phyloP scores from a whole-genome alignment of 2,113 vertebrate species.

The Trochalopteron elliotii region DNA sequence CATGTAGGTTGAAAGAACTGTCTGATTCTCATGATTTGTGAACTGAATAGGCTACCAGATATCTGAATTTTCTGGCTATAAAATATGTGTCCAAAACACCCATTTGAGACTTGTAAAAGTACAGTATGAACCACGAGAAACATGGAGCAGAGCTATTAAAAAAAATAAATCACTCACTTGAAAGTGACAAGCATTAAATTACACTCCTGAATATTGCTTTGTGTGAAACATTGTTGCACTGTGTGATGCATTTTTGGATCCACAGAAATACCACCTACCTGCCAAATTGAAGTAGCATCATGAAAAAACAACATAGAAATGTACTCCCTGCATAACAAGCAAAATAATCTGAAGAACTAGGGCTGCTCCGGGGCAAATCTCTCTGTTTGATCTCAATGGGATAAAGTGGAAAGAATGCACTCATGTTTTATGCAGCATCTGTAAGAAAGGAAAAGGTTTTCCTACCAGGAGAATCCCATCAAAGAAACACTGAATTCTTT shows the following conservation, averaged over 20 bases:
- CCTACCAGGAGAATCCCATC: neutral
- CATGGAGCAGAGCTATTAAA: neutral
- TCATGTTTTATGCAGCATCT: neutral
- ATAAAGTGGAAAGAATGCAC: neutral
- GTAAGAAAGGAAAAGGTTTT: neutral
- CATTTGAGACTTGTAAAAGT: neutral
- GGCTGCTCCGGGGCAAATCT: neutral
- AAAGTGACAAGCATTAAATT: neutral
- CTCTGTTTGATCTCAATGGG: neutral
- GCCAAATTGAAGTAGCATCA: neutral
- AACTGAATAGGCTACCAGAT: neutral
- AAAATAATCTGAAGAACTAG: neutral
- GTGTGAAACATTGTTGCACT: neutral
- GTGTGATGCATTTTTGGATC: neutral
- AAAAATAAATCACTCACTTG: neutral
- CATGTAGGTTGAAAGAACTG: neutral
- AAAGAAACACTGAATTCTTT: neutral
- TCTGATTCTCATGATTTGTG: neutral
- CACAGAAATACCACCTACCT: neutral
- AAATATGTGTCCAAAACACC: neutral
- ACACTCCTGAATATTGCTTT: neutral
- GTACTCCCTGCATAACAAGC: neutral
- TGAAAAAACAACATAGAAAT: neutral
- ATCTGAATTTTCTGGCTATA: neutral
- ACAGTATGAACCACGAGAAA: neutral